Base-by-base conservation (phyloP, 2,888 invertebrate species). In the Alviniconcha strummeri region DNA sequence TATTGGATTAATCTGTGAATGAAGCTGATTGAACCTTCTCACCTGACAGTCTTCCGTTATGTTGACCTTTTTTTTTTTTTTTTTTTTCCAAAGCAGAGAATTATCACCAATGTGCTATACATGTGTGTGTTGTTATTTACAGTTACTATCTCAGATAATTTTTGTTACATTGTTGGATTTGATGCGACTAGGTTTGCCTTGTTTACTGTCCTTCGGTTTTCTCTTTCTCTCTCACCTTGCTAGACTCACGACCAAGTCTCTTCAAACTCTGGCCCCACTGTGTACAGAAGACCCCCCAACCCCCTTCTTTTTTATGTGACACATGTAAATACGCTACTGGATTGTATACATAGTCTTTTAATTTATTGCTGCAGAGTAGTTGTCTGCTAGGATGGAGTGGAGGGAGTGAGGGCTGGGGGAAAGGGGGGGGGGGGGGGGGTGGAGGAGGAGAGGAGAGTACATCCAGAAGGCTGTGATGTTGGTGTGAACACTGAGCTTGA, bases 311-410 rank as follows among this genome's bases (percentile, higher is more conserved):
- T n/a, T 15, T 15, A 72, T 36, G 55, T 80, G 78, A 75, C 56
- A 52, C 36, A 36, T 81, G 81, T 81, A 81, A 74, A 81, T 81
- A 81, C 57, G 77, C n/a, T 60, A 57, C 57, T 81, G 81, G 72
- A 72, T 60, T 81, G 81, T 81, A 81, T 19, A 81, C 81, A 74
- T 81, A 55, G 67, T 56, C 72, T 60, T 74, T 64, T 81, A 81
- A 74, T 81, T 81, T 81, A 81, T 74, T 81, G 56, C 56, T 72
- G 52, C 69, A 7, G 81, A 55, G 57, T n/a, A 15, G 57, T 52
- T 4, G 76, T 9, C n/a, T 57, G n/a, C 17, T 56, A 56, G 67
- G 64, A 64, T 36, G 52, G 19, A n/a, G 7, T 5, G 55, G 78
- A 13, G 71, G 78, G 78, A 60, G 67, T 19, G 71, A 36, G 72